Conservation (phyloP, 2,888 invertebrate species). For the Ormia ochracea region DNA sequence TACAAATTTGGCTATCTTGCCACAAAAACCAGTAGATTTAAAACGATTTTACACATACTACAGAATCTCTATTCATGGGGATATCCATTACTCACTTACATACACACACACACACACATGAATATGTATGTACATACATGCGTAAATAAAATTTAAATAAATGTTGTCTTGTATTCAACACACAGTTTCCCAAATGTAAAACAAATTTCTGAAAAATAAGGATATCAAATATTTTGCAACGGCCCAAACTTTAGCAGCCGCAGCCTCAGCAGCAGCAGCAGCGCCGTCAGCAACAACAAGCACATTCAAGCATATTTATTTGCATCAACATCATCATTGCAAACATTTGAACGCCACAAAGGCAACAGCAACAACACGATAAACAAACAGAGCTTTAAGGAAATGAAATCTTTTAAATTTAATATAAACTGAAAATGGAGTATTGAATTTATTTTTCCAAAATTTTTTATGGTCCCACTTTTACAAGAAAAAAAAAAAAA, state of each 20-base stretch:
- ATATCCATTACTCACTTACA: background rate
- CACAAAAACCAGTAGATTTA: slow-evolving; percentile 35
- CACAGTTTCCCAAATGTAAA: background rate
- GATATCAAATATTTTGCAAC: slow-evolving; percentile 45
- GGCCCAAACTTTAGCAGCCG: slow-evolving; percentile 3
- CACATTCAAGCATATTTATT: background rate
- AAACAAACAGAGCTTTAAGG: background rate
- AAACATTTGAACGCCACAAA: slow-evolving; percentile 6
- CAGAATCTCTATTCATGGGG: too few relatives aligned
- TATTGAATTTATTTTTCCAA: too few relatives aligned
- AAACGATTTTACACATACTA: slow-evolving; percentile 44
- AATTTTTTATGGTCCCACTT: too few relatives aligned
- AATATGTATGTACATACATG: background rate
- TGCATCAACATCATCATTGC: slow-evolving; percentile 16
- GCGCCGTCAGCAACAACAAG: background rate
- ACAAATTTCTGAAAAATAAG: slow-evolving; percentile 40
- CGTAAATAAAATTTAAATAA: slow-evolving; percentile 55
- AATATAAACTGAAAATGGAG: too few relatives aligned
- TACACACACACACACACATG: background rate
- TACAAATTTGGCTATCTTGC: background rate
- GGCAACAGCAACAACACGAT: slow-evolving; percentile 3
- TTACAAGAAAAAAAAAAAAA: too few relatives aligned
- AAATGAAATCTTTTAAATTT: slow-evolving; percentile 22
- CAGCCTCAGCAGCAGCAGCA: background rate
- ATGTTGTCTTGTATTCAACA: slow-evolving; percentile 30